Conservation (phyloP, 1,140 invertebrate species). For the Mya arenaria region DNA sequence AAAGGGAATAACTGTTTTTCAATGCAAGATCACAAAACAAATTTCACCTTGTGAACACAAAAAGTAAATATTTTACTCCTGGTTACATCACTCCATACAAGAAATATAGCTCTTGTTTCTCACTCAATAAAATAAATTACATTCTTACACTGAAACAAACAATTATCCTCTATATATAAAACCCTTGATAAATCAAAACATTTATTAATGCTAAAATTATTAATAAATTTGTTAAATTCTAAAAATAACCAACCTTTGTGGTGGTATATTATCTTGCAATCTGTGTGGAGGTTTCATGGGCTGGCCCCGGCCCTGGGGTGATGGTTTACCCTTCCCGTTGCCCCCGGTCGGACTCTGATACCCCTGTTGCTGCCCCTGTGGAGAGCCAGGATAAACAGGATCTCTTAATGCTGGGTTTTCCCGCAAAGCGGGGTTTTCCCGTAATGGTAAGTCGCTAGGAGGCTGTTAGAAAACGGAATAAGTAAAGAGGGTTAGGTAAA, state of each 20-base stretch:
- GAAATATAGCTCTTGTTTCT: no score
- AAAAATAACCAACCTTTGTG: constrained; percentile 69
- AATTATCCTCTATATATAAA: no score
- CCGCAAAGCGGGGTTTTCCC: constrained; percentile 22
- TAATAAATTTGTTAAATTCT: no score
- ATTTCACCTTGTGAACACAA: no score
- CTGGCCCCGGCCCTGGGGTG: constrained; percentile 34
- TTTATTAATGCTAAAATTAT: no score
- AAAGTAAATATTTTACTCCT: no score
- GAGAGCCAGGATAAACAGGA: constrained; percentile 39
- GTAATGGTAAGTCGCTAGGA: constrained; percentile 29
- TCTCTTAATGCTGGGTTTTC: constrained; percentile 22
- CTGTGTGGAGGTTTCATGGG: constrained; percentile 67
- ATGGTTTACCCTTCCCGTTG: constrained; percentile 4
- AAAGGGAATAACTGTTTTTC: no score
- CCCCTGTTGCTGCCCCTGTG: constrained; percentile 7
- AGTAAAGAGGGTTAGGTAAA: background rate
- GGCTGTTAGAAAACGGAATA: constrained; percentile 20
- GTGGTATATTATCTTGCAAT: constrained; percentile 66
- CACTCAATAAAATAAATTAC: no score
- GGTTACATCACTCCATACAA: no score
- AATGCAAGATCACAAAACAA: no score
- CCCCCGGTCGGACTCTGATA: constrained; percentile 25
- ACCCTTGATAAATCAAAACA: no score
- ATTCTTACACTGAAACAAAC: no score